Conservation (phyloP, 2,888 invertebrate species). For the Alsophila aescularia region DNA sequence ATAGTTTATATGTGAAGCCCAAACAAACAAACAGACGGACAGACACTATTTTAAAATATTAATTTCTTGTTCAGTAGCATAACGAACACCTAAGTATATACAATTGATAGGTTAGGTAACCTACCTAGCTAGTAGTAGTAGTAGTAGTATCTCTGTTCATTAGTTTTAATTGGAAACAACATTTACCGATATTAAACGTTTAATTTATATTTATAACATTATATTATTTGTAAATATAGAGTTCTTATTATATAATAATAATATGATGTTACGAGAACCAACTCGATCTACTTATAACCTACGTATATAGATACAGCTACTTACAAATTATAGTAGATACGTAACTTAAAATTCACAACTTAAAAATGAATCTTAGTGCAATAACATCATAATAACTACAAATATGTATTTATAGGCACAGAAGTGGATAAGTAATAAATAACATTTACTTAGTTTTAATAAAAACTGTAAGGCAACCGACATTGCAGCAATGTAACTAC, state of each 20-base stretch:
- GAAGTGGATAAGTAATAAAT: conserved; percentile 72
- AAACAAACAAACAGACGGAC: no score
- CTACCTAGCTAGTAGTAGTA: no score
- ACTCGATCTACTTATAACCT: conserved; percentile 76
- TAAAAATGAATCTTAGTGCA: conserved; percentile 70
- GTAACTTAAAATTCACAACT: conserved; percentile 71
- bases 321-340: conserved; percentile 57
- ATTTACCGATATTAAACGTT: conserved; percentile 73
- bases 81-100: no score
- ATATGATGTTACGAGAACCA: conserved; percentile 77
- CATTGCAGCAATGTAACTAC: conserved; percentile 10
- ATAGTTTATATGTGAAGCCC: no score
- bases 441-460: conserved; percentile 65
- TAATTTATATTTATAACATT: conserved; percentile 84
- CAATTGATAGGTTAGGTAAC: no score
- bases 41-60: no score
- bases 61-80: no score
- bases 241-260: conserved; percentile 78
- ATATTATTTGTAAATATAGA: conserved; percentile 85
- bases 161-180: conserved; percentile 21
- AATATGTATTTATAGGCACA: conserved; percentile 73
- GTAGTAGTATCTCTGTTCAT: no score
- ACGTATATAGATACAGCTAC: conserved; percentile 62
- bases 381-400: conserved; percentile 67
- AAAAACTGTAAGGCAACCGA: conserved; percentile 48